Evolutionary conservation across 2,888 invertebrate species (phyloP).

Genomic region (Caenorhabditis doughertyi): DNA sequence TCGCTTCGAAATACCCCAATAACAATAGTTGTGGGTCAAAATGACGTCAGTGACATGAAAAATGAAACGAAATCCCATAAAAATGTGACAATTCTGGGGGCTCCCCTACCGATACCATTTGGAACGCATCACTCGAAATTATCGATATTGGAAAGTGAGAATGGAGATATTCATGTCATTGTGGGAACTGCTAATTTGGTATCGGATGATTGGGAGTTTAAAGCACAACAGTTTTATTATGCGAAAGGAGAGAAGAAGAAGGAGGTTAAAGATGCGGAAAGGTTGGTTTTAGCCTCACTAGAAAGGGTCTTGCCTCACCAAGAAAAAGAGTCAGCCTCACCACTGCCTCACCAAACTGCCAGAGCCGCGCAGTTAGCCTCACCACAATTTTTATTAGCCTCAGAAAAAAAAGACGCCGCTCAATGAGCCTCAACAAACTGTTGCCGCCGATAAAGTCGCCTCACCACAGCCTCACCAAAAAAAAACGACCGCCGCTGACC

Average conservation of each 20-base stretch:
- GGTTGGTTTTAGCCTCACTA: neutral
- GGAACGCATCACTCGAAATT: constrained; percentile 80
- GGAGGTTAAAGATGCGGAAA: constrained; percentile 1
- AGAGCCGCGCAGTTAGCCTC: too few species aligned
- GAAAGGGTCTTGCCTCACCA: neutral
- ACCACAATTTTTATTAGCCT: too few species aligned
- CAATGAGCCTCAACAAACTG: too few species aligned
- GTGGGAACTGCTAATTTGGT: constrained; percentile 77
- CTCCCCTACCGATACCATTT: constrained; percentile 71
- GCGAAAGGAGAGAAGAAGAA: constrained; percentile 39
- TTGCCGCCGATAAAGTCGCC: too few species aligned
- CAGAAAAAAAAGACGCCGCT: too few species aligned
- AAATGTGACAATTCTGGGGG: constrained; percentile 62
- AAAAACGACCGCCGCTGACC: too few species aligned
- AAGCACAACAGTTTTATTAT: constrained; percentile 78
- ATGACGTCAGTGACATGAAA: constrained; percentile 4
- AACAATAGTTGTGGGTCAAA: constrained; percentile 57
- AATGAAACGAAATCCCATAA: neutral
- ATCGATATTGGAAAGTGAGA: constrained; percentile 72
- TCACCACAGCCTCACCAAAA: too few species aligned
- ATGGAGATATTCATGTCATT: constrained; percentile 72
- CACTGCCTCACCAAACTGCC: too few species aligned
- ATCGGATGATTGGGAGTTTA: constrained; percentile 74
- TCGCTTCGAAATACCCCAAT: neutral
- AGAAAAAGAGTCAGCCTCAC: too few species aligned